phyloP scores from a whole-genome alignment of 1,140 invertebrate species.

The Coenobita brevimanus region DNA sequence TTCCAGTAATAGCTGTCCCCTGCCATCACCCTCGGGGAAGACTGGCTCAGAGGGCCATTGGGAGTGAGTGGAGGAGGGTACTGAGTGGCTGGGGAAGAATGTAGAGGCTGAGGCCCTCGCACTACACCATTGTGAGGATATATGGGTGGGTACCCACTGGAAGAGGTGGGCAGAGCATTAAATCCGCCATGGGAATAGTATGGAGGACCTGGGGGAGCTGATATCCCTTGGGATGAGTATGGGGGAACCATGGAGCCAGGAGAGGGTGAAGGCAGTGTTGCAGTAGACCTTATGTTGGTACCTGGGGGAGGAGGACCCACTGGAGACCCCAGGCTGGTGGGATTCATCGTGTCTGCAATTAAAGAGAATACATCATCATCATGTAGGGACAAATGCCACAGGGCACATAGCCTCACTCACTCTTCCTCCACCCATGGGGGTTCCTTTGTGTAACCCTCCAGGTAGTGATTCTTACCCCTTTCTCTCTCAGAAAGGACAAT shows the following conservation, averaged over 20 bases:
- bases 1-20: conserved; percentile 65
- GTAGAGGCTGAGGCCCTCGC: conserved; percentile 58
- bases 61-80: conserved; percentile 64
- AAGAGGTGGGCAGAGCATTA: conserved; percentile 50
- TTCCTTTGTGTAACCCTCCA: too few species aligned
- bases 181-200: conserved; percentile 41
- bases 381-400: too few species aligned
- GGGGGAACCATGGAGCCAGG: conserved; percentile 57
- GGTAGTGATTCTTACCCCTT: too few species aligned
- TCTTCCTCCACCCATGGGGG: too few species aligned
- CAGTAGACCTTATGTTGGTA: conserved; percentile 68
- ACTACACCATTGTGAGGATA: conserved; percentile 62
- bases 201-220: conserved; percentile 53
- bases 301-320: conserved; percentile 67
- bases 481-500: too few species aligned
- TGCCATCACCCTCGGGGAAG: conserved; percentile 65
- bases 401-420: too few species aligned
- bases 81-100: conserved; percentile 66
- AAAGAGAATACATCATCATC: background rate
- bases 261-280: conserved; percentile 62
- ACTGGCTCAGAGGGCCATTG: conserved; percentile 68
- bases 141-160: conserved; percentile 50
- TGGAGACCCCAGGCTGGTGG: conserved; percentile 63
- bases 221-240: conserved; percentile 43
- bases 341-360: conserved; percentile 65